Evolutionary conservation across 2,113 vertebrate species (phyloP).

Genomic region (Scophthalmus maximus): DNA sequence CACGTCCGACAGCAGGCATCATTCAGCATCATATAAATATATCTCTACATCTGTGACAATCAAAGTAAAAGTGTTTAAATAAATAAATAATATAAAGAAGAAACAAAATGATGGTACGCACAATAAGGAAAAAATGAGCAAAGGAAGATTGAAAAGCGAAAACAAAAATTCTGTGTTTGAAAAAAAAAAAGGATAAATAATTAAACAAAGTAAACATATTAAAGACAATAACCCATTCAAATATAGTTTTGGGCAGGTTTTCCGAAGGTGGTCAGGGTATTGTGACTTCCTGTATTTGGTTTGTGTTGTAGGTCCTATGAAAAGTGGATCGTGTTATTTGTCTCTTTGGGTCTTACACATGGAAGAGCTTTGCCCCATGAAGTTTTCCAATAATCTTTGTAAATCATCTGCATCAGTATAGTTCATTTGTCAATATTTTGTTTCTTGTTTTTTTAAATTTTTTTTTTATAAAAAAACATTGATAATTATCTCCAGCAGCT

Average conservation of each 20-base stretch:
- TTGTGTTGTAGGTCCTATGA: conserved; percentile 75
- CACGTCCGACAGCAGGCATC: conserved; percentile 55
- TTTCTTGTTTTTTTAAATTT: conserved; percentile 20
- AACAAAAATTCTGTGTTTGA: conserved; percentile 51
- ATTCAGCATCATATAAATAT: conserved; percentile 81
- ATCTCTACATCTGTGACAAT: conserved; percentile 78
- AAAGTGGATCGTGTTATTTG: conserved; percentile 38
- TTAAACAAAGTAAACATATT: conserved; percentile 41
- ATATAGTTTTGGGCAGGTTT: conserved; percentile 37
- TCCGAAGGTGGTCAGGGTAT: conserved; percentile 19
- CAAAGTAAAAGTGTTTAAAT: conserved; percentile 66
- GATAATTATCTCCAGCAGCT: conserved; percentile 32
- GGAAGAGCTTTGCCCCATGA: conserved; percentile 64
- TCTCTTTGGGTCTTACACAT: conserved; percentile 77
- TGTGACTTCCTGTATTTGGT: conserved; percentile 72
- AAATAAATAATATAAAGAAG: conserved; percentile 81
- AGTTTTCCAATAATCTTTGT: conserved; percentile 58
- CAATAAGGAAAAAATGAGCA: conserved; percentile 77
- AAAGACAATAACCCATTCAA: conserved; percentile 37
- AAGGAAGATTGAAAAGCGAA: conserved; percentile 81
- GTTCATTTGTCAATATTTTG: conserved; percentile 44
- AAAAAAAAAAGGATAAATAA: conserved; percentile 27
- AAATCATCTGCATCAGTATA: conserved; percentile 40
- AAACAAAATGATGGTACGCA: conserved; percentile 79
- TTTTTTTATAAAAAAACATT: no score